Evolutionary conservation across 2,888 invertebrate species (phyloP).

Genomic region (Xanthorhoe spadicearia): DNA sequence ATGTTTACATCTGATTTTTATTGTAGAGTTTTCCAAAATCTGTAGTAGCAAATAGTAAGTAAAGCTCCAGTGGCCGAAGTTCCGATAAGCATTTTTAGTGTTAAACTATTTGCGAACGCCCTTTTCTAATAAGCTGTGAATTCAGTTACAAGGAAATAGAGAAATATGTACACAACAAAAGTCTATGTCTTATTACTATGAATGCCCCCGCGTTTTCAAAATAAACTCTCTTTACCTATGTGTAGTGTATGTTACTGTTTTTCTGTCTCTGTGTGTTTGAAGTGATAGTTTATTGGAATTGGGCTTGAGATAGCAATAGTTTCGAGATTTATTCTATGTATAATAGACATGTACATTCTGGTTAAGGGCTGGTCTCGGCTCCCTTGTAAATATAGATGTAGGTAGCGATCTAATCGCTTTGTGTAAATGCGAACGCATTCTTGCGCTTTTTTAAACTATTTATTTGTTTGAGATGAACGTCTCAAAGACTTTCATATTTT

Average conservation of each 20-base stretch:
- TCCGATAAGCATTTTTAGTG: slow-evolving; percentile 57
- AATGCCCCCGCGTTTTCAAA: no score
- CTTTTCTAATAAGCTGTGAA: slow-evolving; percentile 8
- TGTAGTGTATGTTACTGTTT: not conserved
- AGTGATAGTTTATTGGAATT: slow-evolving; percentile 4
- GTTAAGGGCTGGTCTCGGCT: slow-evolving; percentile 62
- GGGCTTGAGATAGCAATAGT: slow-evolving; percentile 57
- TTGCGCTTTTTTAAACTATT: slow-evolving; percentile 63
- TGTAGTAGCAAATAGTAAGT: slow-evolving; percentile 36
- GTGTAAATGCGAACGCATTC: slow-evolving; percentile 50
- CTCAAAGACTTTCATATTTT: slow-evolving; percentile 60
- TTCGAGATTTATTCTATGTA: slow-evolving; percentile 60
- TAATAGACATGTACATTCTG: slow-evolving; percentile 61
- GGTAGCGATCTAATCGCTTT: slow-evolving; percentile 66
- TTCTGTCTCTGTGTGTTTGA: not conserved
- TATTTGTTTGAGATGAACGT: slow-evolving; percentile 65
- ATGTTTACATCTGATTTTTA: not conserved
- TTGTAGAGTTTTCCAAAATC: slow-evolving; percentile 8
- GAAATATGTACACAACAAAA: no score
- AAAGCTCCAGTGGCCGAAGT: slow-evolving; percentile 54
- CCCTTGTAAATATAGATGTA: slow-evolving; percentile 76
- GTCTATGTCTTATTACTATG: no score
- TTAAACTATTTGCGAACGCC: slow-evolving; percentile 51
- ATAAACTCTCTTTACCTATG: no score
- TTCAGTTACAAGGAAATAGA: not conserved